Conservation (phyloP, 53 echinoderm and acorn worm species). For the Arbacia lixula region DNA sequence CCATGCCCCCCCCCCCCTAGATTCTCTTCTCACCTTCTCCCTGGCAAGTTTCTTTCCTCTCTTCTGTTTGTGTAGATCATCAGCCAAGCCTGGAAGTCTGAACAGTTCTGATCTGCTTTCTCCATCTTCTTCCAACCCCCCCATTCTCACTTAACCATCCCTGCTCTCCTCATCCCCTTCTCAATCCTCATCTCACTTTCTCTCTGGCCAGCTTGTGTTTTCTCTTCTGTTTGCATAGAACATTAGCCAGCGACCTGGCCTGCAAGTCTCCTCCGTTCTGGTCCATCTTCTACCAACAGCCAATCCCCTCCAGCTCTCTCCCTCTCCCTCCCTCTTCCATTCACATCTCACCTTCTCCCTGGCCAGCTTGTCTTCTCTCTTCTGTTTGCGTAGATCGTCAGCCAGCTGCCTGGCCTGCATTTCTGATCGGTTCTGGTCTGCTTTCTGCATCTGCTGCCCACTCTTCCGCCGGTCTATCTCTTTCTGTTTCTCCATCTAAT, state of each 20-base stretch:
- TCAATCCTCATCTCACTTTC: constrained; percentile 41
- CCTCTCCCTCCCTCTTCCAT: too few relatives aligned
- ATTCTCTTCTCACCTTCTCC: constrained; percentile 63
- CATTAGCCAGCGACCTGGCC: constrained; percentile 55
- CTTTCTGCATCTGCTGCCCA: constrained; percentile 76
- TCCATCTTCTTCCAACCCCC: constrained; percentile 76
- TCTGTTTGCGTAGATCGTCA: constrained; percentile 73
- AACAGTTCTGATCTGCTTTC: constrained; percentile 57
- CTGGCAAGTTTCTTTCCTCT: constrained; percentile 76
- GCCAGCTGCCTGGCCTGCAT: constrained; percentile 65
- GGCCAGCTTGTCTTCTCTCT: constrained; percentile 75
- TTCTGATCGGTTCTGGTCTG: constrained; percentile 57
- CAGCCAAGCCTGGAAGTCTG: constrained; percentile 68
- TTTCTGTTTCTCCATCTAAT: constrained; percentile 66
- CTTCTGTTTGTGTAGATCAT: constrained; percentile 74
- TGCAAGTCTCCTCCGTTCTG: constrained; percentile 59
- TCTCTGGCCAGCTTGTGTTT: constrained; percentile 78
- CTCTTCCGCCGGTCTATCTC: constrained; percentile 86
- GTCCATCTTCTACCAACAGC: constrained; percentile 63
- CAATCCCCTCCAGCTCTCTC: too few relatives aligned
- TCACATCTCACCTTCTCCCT: constrained; percentile 67
- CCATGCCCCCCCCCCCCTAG: too few relatives aligned
- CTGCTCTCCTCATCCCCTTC: too few relatives aligned
- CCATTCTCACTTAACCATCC: too few relatives aligned
- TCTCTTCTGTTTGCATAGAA: constrained; percentile 65